Percentiles rank a stretch among this genome's conserved stretches.
phyloP scores from a whole-genome alignment of 1,140 invertebrate genomes.

The Apis florea region DNA sequence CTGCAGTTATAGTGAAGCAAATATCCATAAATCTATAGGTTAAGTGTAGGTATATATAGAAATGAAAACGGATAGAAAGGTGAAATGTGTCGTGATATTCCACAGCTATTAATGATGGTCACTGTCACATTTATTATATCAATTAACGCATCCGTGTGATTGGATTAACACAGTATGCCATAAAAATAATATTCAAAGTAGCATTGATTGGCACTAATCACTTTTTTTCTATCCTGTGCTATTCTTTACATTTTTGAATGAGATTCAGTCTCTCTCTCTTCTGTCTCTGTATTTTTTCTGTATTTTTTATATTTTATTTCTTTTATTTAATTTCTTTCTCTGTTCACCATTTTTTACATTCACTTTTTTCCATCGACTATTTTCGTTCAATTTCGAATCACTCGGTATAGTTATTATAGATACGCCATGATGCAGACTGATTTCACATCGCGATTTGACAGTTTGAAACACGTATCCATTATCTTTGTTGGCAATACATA shows the following conservation, averaged over 20 bases:
- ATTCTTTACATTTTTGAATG: slow-evolving; percentile 71
- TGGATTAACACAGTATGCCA: slow-evolving; percentile 67
- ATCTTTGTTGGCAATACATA: background rate
- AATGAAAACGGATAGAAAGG: slow-evolving; percentile 20
- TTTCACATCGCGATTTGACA: background rate
- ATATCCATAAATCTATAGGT: slow-evolving; percentile 14
- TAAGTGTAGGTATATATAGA: background rate
- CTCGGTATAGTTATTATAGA: slow-evolving; percentile 30
- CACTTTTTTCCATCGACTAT: slow-evolving; percentile 30
- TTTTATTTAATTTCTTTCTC: too few relatives aligned
- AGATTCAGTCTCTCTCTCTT: slow-evolving; percentile 28
- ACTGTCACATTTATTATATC: slow-evolving; percentile 47
- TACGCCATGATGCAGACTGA: slow-evolving; percentile 15
- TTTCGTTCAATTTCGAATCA: slow-evolving; percentile 35
- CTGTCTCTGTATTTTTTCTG: background rate
- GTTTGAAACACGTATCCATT: background rate
- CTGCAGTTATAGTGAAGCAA: background rate
- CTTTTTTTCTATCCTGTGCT: slow-evolving; percentile 65
- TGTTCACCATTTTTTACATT: too few relatives aligned
- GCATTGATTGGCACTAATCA: slow-evolving; percentile 70
- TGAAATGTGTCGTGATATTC: slow-evolving; percentile 18
- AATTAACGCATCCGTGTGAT: slow-evolving; percentile 58
- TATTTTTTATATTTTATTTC: background rate
- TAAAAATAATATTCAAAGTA: slow-evolving; percentile 73
- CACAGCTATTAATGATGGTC: slow-evolving; percentile 22